Conservation (phyloP, 1,140 invertebrate species). For the Stenopsyche tienmushanensis region DNA sequence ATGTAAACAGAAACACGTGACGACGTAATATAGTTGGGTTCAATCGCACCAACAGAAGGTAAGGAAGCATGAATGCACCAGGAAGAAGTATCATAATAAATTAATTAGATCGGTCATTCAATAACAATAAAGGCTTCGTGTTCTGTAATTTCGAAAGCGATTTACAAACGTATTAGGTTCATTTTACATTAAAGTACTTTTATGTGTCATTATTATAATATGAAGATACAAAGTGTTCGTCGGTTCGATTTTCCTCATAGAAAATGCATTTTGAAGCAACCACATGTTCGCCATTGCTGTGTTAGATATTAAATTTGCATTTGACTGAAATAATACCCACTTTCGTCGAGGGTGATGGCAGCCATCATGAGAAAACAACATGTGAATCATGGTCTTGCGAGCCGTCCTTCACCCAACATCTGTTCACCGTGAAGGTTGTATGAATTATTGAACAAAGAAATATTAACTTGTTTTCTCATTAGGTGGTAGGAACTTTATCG, state of each 20-base stretch:
- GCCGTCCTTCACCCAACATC: slow-evolving; percentile 19
- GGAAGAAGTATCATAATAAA: too few relatives aligned
- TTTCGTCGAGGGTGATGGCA: background rate
- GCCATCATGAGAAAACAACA: background rate
- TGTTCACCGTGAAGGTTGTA: slow-evolving; percentile 6
- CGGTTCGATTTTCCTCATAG: background rate
- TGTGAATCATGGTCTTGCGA: slow-evolving; percentile 5
- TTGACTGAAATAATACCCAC: background rate
- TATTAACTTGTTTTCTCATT: background rate
- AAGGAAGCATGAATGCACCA: too few relatives aligned
- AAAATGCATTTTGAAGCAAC: background rate
- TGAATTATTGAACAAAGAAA: slow-evolving; percentile 17
- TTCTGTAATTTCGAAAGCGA: too few relatives aligned
- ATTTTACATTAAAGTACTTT: too few relatives aligned
- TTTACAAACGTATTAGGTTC: too few relatives aligned
- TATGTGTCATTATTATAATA: background rate
- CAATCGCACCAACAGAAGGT: too few relatives aligned
- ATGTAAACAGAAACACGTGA: too few relatives aligned
- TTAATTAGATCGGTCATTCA: too few relatives aligned
- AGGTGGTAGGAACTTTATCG: too few relatives aligned
- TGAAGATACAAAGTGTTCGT: background rate
- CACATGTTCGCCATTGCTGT: too few relatives aligned
- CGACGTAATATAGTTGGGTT: too few relatives aligned
- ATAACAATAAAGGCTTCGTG: too few relatives aligned
- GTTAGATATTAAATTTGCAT: background rate